Base-by-base conservation (phyloP, 2,113 vertebrate species). In the Trogon surrucura region DNA sequence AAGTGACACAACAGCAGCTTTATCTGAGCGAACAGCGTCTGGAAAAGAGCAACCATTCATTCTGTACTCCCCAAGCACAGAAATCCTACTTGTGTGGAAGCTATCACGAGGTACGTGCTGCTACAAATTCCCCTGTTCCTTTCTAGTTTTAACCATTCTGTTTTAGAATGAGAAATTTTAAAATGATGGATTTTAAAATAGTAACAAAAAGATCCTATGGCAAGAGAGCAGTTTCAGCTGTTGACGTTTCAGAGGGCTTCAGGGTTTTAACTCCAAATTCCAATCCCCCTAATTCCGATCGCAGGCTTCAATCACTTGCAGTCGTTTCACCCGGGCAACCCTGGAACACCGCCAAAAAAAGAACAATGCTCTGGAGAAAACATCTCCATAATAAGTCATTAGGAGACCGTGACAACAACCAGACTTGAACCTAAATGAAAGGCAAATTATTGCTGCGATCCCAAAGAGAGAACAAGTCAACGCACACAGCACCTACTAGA, bases 381-480 rank as follows among this genome's bases (percentile, higher is more conserved):
- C n/a, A 70, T 75, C 80, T 80, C 61, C 93, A 45, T 61, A 91
- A 94, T n/a, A 94, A 94, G 54, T 32, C 78, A 87, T 87, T 93
- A 88, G 83, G 91, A 90, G 51, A 85, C 72, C 79, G 85, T 36
- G 44, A 89, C 67, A 96, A 92, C 82, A 95, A 90, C 27, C 27
- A 73, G 85, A 62, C 72, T 89, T 65, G 88, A 91, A 80, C 65
- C 51, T 85, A 80, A 93, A 70, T 29, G 66, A 96, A 96, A 93
- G 48, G 69, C 73, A 78, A 93, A 91, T 81, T 47, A 91, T 58
- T 54, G 54, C 44, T 83, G 85, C 60, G 70, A 60, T 70, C 34
- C 34, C 16, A 15, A 56, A 32, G 79, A 75, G 41, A 94, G 91
- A 81, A 30, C 11, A 45, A 70, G 64, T 86, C 91, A 91, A 32